Percentiles rank a stretch among this genome's conserved stretches.
These are phyloP conservation scores for Colaptes auratus DNA, from an alignment of 2,113 vertebrate species.

Conservation along the genomic window DNA sequence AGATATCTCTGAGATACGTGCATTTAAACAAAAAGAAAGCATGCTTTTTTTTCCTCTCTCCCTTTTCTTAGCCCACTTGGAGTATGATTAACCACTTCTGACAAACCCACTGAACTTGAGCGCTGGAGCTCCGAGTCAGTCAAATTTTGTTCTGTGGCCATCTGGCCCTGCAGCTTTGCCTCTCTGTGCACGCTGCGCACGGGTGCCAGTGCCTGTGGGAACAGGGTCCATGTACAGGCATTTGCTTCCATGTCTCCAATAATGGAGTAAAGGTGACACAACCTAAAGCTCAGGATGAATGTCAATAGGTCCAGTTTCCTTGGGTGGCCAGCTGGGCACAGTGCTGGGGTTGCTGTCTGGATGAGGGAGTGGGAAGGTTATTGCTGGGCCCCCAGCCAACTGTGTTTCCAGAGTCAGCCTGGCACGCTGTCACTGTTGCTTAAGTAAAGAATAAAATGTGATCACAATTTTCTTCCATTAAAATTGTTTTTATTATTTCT, in stretches of 20 bases:
- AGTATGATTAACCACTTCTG: conserved; percentile 63
- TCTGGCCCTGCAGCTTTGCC: conserved; percentile 41
- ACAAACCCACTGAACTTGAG: conserved; percentile 61
- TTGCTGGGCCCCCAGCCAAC: background rate
- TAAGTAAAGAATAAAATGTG: background rate
- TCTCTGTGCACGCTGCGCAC: fast-evolving
- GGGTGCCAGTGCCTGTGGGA: background rate
- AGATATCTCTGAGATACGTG: background rate
- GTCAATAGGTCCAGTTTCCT: background rate
- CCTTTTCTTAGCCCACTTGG: background rate
- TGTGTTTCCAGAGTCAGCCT: background rate
- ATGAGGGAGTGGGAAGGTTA: background rate
- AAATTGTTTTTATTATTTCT: no score
- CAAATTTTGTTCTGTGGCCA: conserved; percentile 12
- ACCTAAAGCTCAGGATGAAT: background rate
- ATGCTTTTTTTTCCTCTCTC: background rate
- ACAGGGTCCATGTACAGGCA: fast-evolving
- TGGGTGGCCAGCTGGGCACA: fast-evolving
- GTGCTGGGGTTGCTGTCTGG: background rate
- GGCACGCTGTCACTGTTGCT: background rate
- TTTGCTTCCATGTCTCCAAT: background rate
- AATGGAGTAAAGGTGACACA: background rate
- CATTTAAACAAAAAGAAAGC: background rate
- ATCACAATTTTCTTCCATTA: background rate
- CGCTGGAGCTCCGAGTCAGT: conserved; percentile 5